Evolutionary conservation across 1,140 invertebrate species (phyloP).

Genomic region (Bursaphelenchus mucronatus): DNA sequence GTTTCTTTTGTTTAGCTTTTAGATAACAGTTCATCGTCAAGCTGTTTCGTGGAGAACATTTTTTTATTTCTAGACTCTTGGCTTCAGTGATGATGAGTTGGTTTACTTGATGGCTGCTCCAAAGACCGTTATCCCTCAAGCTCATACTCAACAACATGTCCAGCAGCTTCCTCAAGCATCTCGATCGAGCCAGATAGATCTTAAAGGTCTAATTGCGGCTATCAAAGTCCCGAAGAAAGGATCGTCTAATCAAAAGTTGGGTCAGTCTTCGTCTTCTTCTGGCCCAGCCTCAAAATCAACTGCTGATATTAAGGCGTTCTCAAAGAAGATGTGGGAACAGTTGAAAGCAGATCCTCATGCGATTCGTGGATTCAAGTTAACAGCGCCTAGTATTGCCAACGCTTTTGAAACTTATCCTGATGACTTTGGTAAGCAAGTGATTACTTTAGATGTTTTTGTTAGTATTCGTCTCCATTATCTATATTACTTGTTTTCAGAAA

Average conservation of each 20-base stretch:
- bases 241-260: not conserved
- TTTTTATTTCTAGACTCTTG: too few relatives aligned
- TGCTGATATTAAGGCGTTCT: not conserved
- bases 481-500: conserved; percentile 4
- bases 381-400: not conserved
- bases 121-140: too few relatives aligned
- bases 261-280: too few relatives aligned
- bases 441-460: not conserved
- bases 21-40: not conserved
- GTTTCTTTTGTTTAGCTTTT: not conserved
- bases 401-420: conserved; percentile 12
- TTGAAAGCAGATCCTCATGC: conserved; percentile 3
- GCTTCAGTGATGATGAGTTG: too few relatives aligned
- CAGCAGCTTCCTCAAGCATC: conserved; percentile 1
- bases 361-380: conserved; percentile 14
- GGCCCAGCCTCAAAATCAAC: too few relatives aligned
- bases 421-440: conserved; percentile 4
- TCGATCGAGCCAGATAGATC: not conserved
- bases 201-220: not conserved
- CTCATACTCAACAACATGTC: conserved; percentile 1
- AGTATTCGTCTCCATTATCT: not conserved
- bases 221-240: not conserved
- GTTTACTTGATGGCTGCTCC: too few relatives aligned
- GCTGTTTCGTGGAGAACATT: too few relatives aligned
- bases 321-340: not conserved